Evolutionary conservation across 30 jellyfish, hydroid and myxozoan species (phyloP), one percentile per base, ranked within the genome.

Genomic region (Euphysa ruthae): DNA sequence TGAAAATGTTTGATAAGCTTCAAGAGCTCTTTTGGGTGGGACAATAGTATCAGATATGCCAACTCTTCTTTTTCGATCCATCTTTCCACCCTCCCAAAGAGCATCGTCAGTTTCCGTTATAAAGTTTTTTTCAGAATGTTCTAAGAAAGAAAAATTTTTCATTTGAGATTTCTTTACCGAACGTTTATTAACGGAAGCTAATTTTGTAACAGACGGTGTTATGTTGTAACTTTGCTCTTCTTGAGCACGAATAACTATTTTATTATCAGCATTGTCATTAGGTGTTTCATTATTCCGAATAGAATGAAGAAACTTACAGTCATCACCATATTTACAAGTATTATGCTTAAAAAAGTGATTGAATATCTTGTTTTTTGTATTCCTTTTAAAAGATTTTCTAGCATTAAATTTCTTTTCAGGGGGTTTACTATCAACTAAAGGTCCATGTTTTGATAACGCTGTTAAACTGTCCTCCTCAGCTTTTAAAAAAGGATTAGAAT

Each of bases 11-110:
- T 63, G 24, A 32, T 63, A 63, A 18, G 29, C 77, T 25, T 63
- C 42, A 2, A 63, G 21, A 29, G 77, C 77, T 29, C 26, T 34
- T 63, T 63, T 63, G 22, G 68, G 66, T 21, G 77, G 77, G 21
- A 63, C 71, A 42, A 63, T 42, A 43, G 23, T 63, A 24, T 63
- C 70, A 18, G 35, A 25, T 34, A 63, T 14, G 13, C 77, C 77
- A 28, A 43, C 63, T 29, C 77, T 42, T 29, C 70, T 42, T 22
- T 63, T 63, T 34, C 16, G 22, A 6, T 56, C 34, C 6, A 18
- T 46, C 13, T 28, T 29, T 46, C 22, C 22, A 24, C 63, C 63
- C 42, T 63, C 77, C 77, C 77, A 63, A 4, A 63, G 14, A 13
- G 28, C 35, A 63, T 63, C 77, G 30, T 43, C 63, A 15, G 77